phyloP scores from a whole-genome alignment of 2,113 vertebrate species.

The Sisor rabdophorus region DNA sequence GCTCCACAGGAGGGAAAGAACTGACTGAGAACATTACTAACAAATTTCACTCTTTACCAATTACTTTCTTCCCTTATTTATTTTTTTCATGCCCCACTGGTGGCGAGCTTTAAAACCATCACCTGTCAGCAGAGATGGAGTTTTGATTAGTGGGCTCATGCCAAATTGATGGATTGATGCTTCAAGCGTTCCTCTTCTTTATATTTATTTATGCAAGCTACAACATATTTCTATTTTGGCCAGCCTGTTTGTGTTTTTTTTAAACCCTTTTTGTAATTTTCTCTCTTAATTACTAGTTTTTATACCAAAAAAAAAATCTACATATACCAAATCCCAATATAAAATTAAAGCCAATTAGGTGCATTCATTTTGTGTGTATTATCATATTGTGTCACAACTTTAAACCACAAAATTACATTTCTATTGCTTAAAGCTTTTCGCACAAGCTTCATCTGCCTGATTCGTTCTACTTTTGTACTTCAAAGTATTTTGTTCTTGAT shows the following conservation, averaged over 20 bases:
- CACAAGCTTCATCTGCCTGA: not conserved
- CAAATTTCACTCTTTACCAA: constrained; percentile 47
- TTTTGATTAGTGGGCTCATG: constrained; percentile 6
- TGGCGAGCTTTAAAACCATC: constrained; percentile 16
- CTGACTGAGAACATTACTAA: constrained; percentile 51
- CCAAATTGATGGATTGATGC: constrained; percentile 18
- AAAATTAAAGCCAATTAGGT: not conserved
- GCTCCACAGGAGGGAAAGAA: constrained; percentile 45
- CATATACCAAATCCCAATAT: not conserved
- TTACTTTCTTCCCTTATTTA: constrained; percentile 18
- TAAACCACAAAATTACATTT: not conserved
- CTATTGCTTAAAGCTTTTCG: not conserved
- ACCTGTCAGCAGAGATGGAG: not conserved
- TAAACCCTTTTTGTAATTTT: not conserved
- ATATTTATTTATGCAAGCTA: constrained; percentile 14
- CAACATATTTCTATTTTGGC: not conserved
- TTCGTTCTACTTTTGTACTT: not conserved
- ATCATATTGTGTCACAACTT: too few species aligned
- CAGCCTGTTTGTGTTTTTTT: not conserved
- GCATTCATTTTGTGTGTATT: not conserved
- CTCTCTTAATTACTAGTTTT: not conserved
- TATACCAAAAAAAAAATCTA: not conserved
- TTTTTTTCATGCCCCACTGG: constrained; percentile 18
- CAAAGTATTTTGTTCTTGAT: not conserved
- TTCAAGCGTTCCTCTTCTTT: not conserved